These are phyloP conservation scores for Spinus olivaceus DNA, from an alignment of 2,797 vertebrate species.

Conservation along the genomic window DNA sequence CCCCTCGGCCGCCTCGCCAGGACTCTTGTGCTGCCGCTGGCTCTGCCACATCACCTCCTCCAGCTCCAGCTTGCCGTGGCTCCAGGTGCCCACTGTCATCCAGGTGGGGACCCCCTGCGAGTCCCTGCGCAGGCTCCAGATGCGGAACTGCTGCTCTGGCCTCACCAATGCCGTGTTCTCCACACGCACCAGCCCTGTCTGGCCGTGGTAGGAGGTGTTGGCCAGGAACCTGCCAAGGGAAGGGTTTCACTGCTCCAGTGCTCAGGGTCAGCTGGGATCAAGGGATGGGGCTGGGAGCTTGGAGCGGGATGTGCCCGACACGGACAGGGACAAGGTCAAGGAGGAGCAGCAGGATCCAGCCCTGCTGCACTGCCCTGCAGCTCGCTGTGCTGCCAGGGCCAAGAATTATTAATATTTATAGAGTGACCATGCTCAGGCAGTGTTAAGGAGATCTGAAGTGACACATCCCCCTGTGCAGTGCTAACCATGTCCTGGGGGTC, in stretches of 20 bases:
- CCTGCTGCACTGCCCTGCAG: neutral
- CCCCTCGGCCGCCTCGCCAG: neutral
- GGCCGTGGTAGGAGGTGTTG: constrained; percentile 84
- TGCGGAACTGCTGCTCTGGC: constrained; percentile 76
- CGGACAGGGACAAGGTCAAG: neutral
- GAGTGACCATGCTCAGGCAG: rapidly evolving
- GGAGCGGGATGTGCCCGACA: rapidly evolving
- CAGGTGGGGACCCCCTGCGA: constrained; percentile 83
- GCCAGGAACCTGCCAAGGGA: constrained; percentile 80
- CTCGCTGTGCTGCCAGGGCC: neutral
- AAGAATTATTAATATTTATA: neutral
- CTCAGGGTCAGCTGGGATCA: rapidly evolving
- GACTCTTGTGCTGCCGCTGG: constrained; percentile 26
- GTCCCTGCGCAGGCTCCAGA: constrained; percentile 86
- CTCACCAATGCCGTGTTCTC: constrained; percentile 72
- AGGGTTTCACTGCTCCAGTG: rapidly evolving
- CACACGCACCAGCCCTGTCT: constrained; percentile 77
- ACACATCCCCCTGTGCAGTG: neutral
- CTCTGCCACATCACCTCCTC: constrained; percentile 77
- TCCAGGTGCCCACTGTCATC: constrained; percentile 88
- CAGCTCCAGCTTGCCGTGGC: constrained; percentile 75
- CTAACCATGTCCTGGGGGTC: rapidly evolving
- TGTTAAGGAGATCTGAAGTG: neutral
- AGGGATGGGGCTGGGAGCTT: rapidly evolving
- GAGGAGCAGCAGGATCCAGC: neutral